Conservation (phyloP, 2,888 invertebrate genomes). For the Strigamia maritima region DNA sequence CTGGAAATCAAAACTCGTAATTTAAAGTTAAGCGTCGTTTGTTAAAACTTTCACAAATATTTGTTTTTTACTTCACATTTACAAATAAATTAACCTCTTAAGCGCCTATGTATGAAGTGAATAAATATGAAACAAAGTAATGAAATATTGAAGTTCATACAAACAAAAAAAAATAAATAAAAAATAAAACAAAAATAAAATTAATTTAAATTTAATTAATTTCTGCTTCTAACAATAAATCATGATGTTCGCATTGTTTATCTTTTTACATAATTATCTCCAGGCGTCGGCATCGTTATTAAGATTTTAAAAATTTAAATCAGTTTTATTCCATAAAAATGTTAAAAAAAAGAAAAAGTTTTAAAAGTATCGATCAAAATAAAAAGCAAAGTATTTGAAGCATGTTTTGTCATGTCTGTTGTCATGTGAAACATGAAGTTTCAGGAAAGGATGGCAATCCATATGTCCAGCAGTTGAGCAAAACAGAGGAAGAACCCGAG, state of each 20-base stretch:
- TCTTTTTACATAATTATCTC: no score
- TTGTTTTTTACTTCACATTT: background rate
- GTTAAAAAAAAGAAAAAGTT: background rate
- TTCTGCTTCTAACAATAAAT: no score
- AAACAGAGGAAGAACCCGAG: background rate
- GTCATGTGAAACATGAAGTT: conserved; percentile 29
- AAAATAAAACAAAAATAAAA: no score
- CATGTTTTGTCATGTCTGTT: conserved; percentile 21
- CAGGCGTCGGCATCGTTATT: no score
- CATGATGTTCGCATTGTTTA: no score
- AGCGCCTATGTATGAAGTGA: background rate
- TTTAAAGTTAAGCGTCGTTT: conserved; percentile 9
- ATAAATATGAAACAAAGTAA: background rate
- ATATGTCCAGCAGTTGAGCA: conserved; percentile 12
- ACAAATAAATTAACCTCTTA: background rate
- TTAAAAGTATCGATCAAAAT: background rate
- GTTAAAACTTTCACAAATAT: background rate
- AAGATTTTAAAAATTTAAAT: no score
- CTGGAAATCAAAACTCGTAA: background rate
- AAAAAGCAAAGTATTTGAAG: conserved; percentile 24
- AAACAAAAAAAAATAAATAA: background rate
- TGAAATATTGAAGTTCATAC: no score
- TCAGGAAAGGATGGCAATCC: conserved; percentile 21
- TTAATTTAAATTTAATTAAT: no score
- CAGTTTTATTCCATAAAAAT: no score